These are phyloP conservation scores for Altica lythri DNA, from an alignment of 2,888 invertebrate species.

Conservation along the genomic window DNA sequence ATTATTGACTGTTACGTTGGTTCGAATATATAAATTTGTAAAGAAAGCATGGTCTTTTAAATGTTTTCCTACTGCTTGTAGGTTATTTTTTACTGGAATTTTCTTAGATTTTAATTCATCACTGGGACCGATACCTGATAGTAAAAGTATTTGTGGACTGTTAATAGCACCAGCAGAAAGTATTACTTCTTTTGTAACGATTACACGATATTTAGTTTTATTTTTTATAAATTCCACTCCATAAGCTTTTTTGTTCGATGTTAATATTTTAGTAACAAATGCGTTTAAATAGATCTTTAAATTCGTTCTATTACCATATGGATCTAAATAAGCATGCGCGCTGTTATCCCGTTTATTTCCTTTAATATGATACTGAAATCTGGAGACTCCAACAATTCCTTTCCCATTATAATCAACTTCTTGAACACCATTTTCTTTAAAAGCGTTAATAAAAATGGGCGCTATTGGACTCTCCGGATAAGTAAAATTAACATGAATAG, in stretches of 20 bases:
- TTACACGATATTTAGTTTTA: constrained; percentile 66
- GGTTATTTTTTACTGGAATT: constrained; percentile 16
- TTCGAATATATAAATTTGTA: constrained; percentile 11
- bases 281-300: constrained; percentile 62
- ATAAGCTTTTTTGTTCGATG: constrained; percentile 4
- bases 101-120: constrained; percentile 9
- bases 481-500: constrained; percentile 39
- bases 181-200: constrained; percentile 66
- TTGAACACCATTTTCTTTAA: constrained; percentile 52
- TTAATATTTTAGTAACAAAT: constrained; percentile 41
- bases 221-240: constrained; percentile 53
- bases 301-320: constrained; percentile 20
- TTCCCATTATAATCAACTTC: constrained; percentile 25
- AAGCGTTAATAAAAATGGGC: constrained; percentile 51
- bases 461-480: neutral
- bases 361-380: constrained; percentile 24
- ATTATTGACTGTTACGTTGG: too few species aligned
- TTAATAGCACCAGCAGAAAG: constrained; percentile 59
- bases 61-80: constrained; percentile 25
- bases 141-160: constrained; percentile 25
- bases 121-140: constrained; percentile 29
- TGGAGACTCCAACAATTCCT: constrained; percentile 13
- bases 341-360: constrained; percentile 14
- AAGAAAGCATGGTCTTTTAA: constrained; percentile 23
- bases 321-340: constrained; percentile 22